Evolutionary conservation across 2,797 vertebrate species (phyloP), one percentile per base, ranked within the genome.

Genomic region (Clarias fuscus): DNA sequence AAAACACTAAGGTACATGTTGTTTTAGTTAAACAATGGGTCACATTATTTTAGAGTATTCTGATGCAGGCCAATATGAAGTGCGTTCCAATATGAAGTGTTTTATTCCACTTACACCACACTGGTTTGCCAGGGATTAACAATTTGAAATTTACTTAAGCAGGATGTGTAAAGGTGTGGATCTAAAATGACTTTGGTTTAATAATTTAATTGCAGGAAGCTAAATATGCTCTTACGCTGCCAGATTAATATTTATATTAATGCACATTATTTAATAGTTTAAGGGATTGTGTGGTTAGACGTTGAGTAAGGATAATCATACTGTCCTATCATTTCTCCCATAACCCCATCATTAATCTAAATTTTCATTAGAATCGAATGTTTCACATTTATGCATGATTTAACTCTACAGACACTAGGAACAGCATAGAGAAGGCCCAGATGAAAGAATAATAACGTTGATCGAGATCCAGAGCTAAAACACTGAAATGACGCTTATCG

Each of bases 381-480:
- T 73, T 72, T 73, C 37, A 24, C 6, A 27, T 22, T 37, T 37
- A 59, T 78, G 18, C 27, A 22, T n/a, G 20, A 58, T 33, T 61
- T 24, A 77, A 77, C 53, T 37, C 27, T 77, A 0, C 53, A n/a
- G 40, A 73, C 24, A 48, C 22, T 53, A 53, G 40, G 53, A 15
- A 53, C 3, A 11, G 71, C 14, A 40, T 48, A 72, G 37, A 53
- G 70, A 37, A 59, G 53, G 75, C 30, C 8, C 53, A 30, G 53
- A 77, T 77, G 18, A 77, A 77, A 59, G 18, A 62, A 30, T 79
- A 6, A 79, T 79, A 58, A 62, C 37, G 58, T 79, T 18, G 37
- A 62, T 79, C 30, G 5, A 1, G 76, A 78, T 78, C 76, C 17
- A 0, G 56, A 77, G n/a, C 75, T 20, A 56, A 77, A 77, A 30